These are phyloP conservation scores for Amiota communis DNA, from an alignment of 2,888 invertebrate species.

Conservation along the genomic window DNA sequence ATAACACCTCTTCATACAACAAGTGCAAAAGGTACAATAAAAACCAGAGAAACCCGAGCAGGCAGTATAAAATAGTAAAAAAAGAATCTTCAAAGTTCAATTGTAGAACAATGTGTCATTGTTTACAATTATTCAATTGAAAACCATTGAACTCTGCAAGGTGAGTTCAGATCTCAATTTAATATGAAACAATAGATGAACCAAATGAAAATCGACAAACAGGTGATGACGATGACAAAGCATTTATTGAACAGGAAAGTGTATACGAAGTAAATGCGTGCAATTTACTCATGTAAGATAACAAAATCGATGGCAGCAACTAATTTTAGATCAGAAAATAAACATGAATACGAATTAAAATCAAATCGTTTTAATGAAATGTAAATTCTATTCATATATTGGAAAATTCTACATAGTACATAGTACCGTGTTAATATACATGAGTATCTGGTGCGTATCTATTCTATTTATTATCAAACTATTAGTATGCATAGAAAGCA, in stretches of 20 bases:
- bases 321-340: too few species aligned
- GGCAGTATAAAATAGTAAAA: too few species aligned
- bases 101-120: conserved; percentile 3
- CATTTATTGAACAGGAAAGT: too few species aligned
- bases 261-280: too few species aligned
- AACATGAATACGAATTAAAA: conserved; percentile 9
- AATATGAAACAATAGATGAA: background rate
- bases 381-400: conserved; percentile 2
- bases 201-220: background rate
- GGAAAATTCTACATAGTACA: background rate
- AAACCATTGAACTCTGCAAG: conserved; percentile 52
- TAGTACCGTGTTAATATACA: background rate
- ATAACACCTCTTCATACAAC: too few species aligned
- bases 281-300: too few species aligned
- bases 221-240: background rate
- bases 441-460: background rate
- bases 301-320: too few species aligned
- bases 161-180: background rate
- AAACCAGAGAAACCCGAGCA: too few species aligned
- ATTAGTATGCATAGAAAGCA: background rate
- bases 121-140: conserved; percentile 42
- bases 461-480: background rate
- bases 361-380: conserved; percentile 20
- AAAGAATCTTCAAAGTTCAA: background rate
- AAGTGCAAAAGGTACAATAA: too few species aligned